Base-by-base conservation (phyloP, 1,140 invertebrate genomes). In the Euwallacea fornicatus region DNA sequence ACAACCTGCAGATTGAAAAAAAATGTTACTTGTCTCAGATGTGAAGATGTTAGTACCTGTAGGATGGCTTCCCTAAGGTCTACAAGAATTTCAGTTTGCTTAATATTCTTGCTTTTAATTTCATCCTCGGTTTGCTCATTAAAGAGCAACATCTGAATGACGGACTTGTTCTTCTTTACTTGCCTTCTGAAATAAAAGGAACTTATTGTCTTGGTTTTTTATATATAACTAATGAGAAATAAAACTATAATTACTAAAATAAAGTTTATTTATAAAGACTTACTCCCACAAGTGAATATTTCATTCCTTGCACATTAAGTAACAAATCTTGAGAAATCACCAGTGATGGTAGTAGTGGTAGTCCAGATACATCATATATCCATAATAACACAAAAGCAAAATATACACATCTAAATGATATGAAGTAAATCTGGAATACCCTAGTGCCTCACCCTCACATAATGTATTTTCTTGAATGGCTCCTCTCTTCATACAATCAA, bases 41-140 rank as follows among this genome's bases (percentile, higher is more conserved):
- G 15, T 53, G 62, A 64, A 21, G 16, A 15, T 58, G 11, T 50
- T 50, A 44, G 66, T 69, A 86, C 85, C 69, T 90, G 89, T 67
- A 93, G 82, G 64, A 99, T 96, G n/a, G 96, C 93, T 85, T 99
- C 97, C 72, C 97, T 86, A 10, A 99, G 84, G 84, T 99, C 96
- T 0, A 99, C 96, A 58, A 99, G 83, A 77, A 98, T 92, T 87
- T 96, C 94, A 80, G 86, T 85, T 84, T 99, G 97, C 70, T 94
- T 89, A 66, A 99, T 94, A 85, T 99, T 99, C 84, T 99, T 99
- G 66, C 91, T 94, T 81, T 96, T 95, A 16, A 93, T 86, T 81
- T 96, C 94, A 75, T 95, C 93, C 80, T 89, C 89, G 70, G 84
- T 85, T 66, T 85, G 84, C 78, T 90, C 88, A 56, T 94, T 93